Evolutionary conservation across 2,797 vertebrate species (phyloP), one percentile per base, ranked within the genome.

Genomic region (Sciurus vulgaris): DNA sequence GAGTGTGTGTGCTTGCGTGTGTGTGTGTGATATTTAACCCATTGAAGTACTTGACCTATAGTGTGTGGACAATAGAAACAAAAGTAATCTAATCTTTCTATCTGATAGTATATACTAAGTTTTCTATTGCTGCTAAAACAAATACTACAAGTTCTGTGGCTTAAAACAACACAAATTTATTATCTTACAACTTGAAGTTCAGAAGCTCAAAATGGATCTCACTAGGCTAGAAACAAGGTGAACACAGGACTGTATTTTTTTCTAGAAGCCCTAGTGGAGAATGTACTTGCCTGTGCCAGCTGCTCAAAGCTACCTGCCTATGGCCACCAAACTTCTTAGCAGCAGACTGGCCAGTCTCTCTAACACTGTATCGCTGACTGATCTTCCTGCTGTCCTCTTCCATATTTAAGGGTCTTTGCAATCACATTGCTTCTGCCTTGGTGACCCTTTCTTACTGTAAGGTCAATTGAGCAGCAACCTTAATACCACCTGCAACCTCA

Each of bases 181-280:
- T 89, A 72, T 47, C 24, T 76, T 35, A 47, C 2, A 91, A 73
- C 74, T 86, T 72, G 11, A 56, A 89, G 28, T 17, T 74, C 38
- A 72, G 69, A 83, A 86, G 8, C 92, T 79, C 33, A 20, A 93
- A 96, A 76, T 63, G 28, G 24, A 13, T 69, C 44, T 90, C 22
- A 35, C 3, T 24, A 15, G 4, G 12, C 26, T 92, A 67, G 95
- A 93, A 35, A 67, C 7, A n/a, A 67, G 33, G 44, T 88, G 77
- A 35, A 18, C 47, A 30, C 54, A 78, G 33, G 12, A 51, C 56
- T 56, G 26, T 8, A 38, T 47, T 41, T 47, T 51, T 56, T 72
- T 15, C 67, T 73, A 24, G 30, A 79, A 9, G 8, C 9, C 59
- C 5, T 3, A 15, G 18, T 5, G 4, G 33, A 90, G 13, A n/a